These are phyloP conservation scores for Gryllus longicercus DNA, from an alignment of 2,888 invertebrate genomes.

Conservation along the genomic window DNA sequence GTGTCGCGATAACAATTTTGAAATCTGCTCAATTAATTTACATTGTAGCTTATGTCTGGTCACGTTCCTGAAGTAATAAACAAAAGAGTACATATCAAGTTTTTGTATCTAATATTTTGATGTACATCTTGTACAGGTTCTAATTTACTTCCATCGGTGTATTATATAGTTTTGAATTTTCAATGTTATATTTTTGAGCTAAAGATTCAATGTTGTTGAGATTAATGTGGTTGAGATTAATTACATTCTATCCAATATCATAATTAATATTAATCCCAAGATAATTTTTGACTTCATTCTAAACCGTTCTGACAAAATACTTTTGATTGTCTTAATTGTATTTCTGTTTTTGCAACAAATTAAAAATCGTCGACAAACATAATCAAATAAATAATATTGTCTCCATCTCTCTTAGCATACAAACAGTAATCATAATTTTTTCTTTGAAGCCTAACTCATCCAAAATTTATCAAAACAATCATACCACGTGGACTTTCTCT, in stretches of 20 bases:
- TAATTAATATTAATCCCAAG: neutral
- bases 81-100: neutral
- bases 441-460: neutral
- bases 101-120: neutral
- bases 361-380: neutral
- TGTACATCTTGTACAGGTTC: neutral
- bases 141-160: neutral
- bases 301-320: too few species aligned
- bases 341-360: neutral
- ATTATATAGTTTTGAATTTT: too few species aligned
- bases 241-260: neutral
- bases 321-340: too few species aligned
- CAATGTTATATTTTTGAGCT: neutral
- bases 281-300: too few species aligned
- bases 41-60: neutral
- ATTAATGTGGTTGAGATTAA: neutral
- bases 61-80: neutral
- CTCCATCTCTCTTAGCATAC: neutral
- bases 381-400: conserved; percentile 11
- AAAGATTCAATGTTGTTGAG: neutral
- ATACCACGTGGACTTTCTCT: too few species aligned
- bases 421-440: neutral
- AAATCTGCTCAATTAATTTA: neutral
- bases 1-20: neutral
- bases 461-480: neutral